Evolutionary conservation across 2,113 vertebrate genomes (phyloP), one percentile per base, ranked within the genome.

Genomic region (Aramus guarauna): DNA sequence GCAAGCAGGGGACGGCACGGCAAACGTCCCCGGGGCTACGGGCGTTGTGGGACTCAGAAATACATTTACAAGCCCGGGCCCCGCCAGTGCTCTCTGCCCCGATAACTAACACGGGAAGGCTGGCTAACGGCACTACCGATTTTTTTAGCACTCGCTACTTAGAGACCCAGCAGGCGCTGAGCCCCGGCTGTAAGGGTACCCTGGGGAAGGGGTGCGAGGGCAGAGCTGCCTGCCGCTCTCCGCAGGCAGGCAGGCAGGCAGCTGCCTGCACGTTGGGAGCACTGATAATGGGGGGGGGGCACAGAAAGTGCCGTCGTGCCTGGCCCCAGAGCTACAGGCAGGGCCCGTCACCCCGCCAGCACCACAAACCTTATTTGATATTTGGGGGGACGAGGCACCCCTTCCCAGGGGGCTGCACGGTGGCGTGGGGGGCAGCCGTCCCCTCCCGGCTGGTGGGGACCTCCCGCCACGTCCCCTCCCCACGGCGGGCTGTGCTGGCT

Each of bases 71-170:
- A 72, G 79, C 62, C 6, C 9, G 4, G 8, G 59, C 8, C 29
- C 6, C 2, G 0, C 11, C 69, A n/a, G 39, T 0, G 0, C 53
- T 47, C 14, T 36, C 58, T 53, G 18, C 47, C 56, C 26, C 3
- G 1, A 4, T 9, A 60, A 53, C 48, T 12, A 47, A 22, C 15
- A 8, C 2, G 5, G 60, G 69, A 41, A 43, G 22, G 47, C 39
- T 30, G 22, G 15, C 43, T 59, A 41, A 73, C 22, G 22, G 45
- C 21, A 45, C 5, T 11, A 39, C 6, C 3, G 2, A 18, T 53
- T 56, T 32, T 82, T 58, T 47, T 11, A 23, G 53, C 67, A 21
- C 22, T 39, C 21, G 16, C 15, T 20, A 17, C 39, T 36, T 20
- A 32, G 47, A 30, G 16, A 47, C 15, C 30, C 47, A 26, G 60